phyloP scores from a whole-genome alignment of 1,140 invertebrate genomes.

The Coelopa frigida region DNA sequence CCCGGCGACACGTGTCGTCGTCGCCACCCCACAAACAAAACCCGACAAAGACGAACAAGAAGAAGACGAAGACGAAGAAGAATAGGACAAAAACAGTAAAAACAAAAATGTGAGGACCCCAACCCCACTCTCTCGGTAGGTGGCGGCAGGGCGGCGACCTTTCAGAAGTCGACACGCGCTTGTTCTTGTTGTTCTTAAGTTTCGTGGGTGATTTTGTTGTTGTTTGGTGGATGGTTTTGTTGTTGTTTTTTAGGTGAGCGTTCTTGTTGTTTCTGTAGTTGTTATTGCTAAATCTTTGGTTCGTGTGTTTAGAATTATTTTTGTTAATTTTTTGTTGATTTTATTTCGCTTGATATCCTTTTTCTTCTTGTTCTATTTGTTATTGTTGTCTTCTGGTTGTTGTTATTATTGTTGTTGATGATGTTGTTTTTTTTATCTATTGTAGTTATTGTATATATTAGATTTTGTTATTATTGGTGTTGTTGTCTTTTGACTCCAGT shows the following conservation, averaged over 20 bases:
- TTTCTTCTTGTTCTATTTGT: background rate
- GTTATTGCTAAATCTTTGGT: background rate
- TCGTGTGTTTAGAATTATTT: background rate
- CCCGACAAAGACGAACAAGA: slow-evolving; percentile 6
- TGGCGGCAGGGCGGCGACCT: background rate
- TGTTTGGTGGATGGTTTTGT: too few relatives aligned
- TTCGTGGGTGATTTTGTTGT: too few relatives aligned
- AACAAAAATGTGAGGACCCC: slow-evolving; percentile 6
- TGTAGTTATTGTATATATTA: background rate
- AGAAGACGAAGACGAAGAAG: slow-evolving; percentile 3
- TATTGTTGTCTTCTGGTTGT: background rate
- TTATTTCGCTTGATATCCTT: background rate
- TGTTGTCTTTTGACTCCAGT: background rate
- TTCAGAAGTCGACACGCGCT: too few relatives aligned
- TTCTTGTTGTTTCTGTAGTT: too few relatives aligned
- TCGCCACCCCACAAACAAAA: too few relatives aligned
- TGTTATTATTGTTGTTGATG: background rate
- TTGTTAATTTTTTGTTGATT: background rate
- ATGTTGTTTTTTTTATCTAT: background rate
- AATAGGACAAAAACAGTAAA: slow-evolving; percentile 8
- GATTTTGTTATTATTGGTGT: background rate
- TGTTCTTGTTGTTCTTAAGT: too few relatives aligned
- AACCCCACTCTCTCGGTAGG: background rate
- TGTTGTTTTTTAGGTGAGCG: too few relatives aligned
- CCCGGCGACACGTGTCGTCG: too few relatives aligned